Evolutionary conservation across 2,797 vertebrate genomes (phyloP).

Genomic region (Agapornis canus): DNA sequence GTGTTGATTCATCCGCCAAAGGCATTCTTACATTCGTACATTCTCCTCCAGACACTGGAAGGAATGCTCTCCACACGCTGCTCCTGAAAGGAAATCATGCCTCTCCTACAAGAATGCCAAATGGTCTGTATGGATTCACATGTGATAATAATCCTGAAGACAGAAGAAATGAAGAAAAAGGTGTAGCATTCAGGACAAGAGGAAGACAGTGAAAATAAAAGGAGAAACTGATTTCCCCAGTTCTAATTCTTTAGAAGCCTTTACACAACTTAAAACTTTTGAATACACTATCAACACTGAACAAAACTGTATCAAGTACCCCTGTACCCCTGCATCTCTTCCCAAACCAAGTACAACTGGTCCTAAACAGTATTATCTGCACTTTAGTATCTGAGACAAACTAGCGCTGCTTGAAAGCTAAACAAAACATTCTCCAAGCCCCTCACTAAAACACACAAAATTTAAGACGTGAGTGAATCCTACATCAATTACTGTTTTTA

Average conservation of each 20-base stretch:
- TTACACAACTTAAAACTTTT: neutral
- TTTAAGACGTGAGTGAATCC: neutral
- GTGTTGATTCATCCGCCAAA: neutral
- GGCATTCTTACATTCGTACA: neutral
- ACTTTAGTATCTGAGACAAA: neutral
- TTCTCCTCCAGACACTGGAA: neutral
- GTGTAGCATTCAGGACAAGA: neutral
- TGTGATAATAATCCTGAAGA: neutral
- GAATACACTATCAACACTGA: neutral
- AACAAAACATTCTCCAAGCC: neutral
- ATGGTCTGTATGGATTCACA: neutral
- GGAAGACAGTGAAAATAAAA: neutral
- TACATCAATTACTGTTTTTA: neutral
- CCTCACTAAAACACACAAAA: neutral
- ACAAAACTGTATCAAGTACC: neutral
- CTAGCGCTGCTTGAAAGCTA: neutral
- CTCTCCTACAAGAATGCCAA: neutral
- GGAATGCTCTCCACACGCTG: neutral
- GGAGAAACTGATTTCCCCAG: neutral
- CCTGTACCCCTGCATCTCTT: too few species aligned
- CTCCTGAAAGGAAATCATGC: neutral
- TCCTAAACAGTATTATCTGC: neutral
- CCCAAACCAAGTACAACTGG: neutral
- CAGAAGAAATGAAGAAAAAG: neutral
- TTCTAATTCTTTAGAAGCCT: neutral